Base-by-base conservation (phyloP, 2,888 invertebrate genomes). In the Tenthredo mesomela region DNA sequence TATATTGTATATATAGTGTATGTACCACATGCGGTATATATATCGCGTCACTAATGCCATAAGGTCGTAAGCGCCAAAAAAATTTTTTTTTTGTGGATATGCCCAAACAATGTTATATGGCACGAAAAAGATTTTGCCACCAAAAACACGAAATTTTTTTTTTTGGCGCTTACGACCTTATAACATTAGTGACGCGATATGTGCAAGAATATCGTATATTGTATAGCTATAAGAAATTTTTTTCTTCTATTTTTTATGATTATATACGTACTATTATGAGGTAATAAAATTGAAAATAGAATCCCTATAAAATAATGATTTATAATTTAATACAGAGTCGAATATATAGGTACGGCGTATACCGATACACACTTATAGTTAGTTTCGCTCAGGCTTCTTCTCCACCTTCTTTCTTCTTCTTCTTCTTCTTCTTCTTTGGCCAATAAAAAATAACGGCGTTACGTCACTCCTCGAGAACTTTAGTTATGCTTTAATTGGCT, bases 401-500 rank as follows among this genome's bases (percentile, higher is more conserved):
- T 61, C 2, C 25, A 25, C 4, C 33, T 33, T 33, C 33, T 33
- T 33, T 33, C 33, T 33, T 33, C 33, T 33, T 33, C 33, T 33
- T 33, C 33, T 33, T 33, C 33, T 33, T 33, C 29, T 29, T 61
- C 73, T n/a, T 73, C n/a, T 47, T 43, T 71, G 10, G 18, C 21
- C 47, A 47, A 75, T 75, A 75, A 43, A 21, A 21, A 75, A 47
- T 75, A 75, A 43, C 47, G 18, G 10, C 50, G 33, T 77, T 54
- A 77, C 77, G 77, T 77, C 77, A 77, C 50, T 18, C 33, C 50
- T 77, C 47, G 47, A 50, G 50, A 77, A 77, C 77, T 77, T n/a
- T 50, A 77, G 21, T 18, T 54, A 77, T 50, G 47, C 77, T 77
- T 77, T 77, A 77, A 77, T 77, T 77, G 77, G 29, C n/a, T 77